These are phyloP conservation scores for Phymastichus coffea DNA, from an alignment of 1,140 invertebrate species.

Conservation along the genomic window DNA sequence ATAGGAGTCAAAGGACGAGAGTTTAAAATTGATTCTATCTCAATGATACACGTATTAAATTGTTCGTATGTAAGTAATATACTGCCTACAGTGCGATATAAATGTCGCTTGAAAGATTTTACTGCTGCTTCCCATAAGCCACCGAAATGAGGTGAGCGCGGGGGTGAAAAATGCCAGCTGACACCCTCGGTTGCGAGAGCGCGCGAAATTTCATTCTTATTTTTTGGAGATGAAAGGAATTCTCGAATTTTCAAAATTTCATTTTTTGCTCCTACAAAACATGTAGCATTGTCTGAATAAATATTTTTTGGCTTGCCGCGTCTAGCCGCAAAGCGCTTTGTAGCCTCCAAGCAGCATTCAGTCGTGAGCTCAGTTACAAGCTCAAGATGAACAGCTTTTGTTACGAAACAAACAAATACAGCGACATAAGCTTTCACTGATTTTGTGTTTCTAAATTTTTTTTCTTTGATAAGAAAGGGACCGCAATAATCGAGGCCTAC, in stretches of 20 bases:
- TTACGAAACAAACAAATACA: too few relatives aligned
- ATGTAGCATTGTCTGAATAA: constrained; percentile 1
- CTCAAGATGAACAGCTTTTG: too few relatives aligned
- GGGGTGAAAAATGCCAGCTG: background rate
- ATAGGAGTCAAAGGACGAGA: too few relatives aligned
- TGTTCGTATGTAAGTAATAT: constrained; percentile 7
- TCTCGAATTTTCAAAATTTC: background rate
- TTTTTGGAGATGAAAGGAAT: background rate
- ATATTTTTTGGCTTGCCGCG: background rate
- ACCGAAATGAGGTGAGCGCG: background rate
- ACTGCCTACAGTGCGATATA: too few relatives aligned
- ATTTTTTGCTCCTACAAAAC: too few relatives aligned
- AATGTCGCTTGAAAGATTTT: background rate
- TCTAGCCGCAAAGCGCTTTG: too few relatives aligned
- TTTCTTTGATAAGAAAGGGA: too few relatives aligned
- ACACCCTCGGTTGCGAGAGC: background rate
- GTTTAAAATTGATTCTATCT: constrained; percentile 16
- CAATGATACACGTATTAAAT: background rate
- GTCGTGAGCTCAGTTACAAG: too few relatives aligned
- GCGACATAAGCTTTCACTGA: too few relatives aligned
- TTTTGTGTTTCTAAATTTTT: too few relatives aligned
- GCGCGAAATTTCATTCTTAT: background rate
- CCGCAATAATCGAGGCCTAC: constrained; percentile 9
- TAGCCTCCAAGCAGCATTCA: too few relatives aligned
- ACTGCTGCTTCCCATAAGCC: background rate